Evolutionary conservation across 2,113 vertebrate genomes (phyloP), one percentile per base, ranked within the genome.

Genomic region (Percopsis transmontana): DNA sequence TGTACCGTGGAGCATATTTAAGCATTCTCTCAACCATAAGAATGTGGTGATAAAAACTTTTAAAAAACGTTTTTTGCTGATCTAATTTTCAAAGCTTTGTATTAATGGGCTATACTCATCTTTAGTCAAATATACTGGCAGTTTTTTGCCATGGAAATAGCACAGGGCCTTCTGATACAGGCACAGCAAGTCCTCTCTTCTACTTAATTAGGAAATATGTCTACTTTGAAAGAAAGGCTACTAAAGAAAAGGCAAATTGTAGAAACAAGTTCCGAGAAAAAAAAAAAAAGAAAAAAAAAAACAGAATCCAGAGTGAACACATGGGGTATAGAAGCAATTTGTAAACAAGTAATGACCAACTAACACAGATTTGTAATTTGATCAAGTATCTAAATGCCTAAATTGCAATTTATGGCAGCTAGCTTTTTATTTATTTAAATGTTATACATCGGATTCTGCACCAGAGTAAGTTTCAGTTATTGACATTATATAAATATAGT

Each of bases 391-490:
- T 12, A 51, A 56, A 56, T n/a, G 16, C 15, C 20, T 41, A 40
- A 18, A 39, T 15, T 38, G n/a, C 19, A 8, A 56, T 56, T 19
- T 11, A n/a, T 3, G 65, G 15, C 2, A 48, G 2, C 57, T n/a
- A 40, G 13, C 1, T 33, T 40, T 14, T 58, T 4, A 48, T 65
- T 70, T 16, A 15, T 1, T 3, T 16, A 16, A 5, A 5, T 1
- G 6, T 50, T 1, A 14, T 16, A 12, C 44, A 42, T 6, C 23
- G 53, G 20, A 48, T 10, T 60, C 13, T 27, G 23, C 8, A 38
- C 27, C 24, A 2, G 2, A 23, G 16, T 10, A 13, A 39, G 7
- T 50, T 62, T 72, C 24, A 70, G 15, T 80, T 67, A 80, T 77
- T 71, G 10, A 47, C 7, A 48, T 73, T 68, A 20, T 14, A 41